Evolutionary conservation across 2,888 invertebrate species (phyloP).

Genomic region (Agrochola lychnidis): DNA sequence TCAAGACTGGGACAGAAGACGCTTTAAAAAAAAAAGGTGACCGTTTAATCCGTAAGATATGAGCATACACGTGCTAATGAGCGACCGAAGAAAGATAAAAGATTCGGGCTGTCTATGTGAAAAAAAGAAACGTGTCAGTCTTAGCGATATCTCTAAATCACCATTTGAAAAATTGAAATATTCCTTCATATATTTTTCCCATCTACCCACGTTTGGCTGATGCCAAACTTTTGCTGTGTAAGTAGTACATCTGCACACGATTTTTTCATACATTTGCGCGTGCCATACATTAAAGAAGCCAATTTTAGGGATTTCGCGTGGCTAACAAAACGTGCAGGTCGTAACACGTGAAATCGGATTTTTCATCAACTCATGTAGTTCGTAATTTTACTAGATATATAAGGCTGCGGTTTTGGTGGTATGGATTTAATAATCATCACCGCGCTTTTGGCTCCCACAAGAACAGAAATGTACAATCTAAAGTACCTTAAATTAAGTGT

Average conservation of each 20-base stretch:
- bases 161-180: constrained; percentile 44
- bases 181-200: constrained; percentile 44
- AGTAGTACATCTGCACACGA: constrained; percentile 64
- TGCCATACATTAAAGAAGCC: constrained; percentile 76
- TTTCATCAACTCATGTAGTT: constrained; percentile 58
- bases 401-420: constrained; percentile 7
- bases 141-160: constrained; percentile 39
- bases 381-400: constrained; percentile 40
- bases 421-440: not conserved
- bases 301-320: constrained; percentile 71
- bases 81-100: constrained; percentile 10
- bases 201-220: constrained; percentile 49
- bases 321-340: constrained; percentile 67
- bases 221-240: constrained; percentile 65
- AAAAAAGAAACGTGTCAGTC: constrained; percentile 23
- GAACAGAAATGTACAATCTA: not conserved
- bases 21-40: not conserved
- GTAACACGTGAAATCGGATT: constrained; percentile 55
- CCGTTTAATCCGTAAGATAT: not conserved
- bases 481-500: not conserved
- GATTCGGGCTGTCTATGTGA: not conserved
- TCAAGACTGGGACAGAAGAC: not conserved
- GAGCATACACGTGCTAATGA: constrained; percentile 10
- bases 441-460: not conserved
- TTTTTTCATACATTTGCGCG: constrained; percentile 72